Evolutionary conservation across 2,888 invertebrate species (phyloP), one percentile per base, ranked within the genome.

Genomic region (Anoncus sp.): DNA sequence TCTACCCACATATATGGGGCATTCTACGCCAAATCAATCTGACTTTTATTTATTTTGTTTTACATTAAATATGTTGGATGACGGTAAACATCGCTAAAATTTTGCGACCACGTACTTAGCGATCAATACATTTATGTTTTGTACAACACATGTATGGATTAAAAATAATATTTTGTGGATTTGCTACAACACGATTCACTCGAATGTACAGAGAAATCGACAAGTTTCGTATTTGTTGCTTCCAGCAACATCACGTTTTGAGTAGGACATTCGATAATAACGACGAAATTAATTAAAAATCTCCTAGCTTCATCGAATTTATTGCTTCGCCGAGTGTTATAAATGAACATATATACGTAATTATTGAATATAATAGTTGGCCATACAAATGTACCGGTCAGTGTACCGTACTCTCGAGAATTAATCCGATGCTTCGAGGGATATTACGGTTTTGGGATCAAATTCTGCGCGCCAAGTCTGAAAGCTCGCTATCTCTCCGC

Each of bases 391-490:
- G 9, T 22, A 40, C 22, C 9, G 40, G n/a, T 40, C 38, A n/a
- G n/a, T n/a, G n/a, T n/a, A 22, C n/a, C 22, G 38, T 59, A 45
- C 45, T 10, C 5, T n/a, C 45, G 18, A 16, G 3, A 3, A 45
- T 45, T 45, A 38, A n/a, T n/a, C n/a, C 12, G 12, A 43, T 1
- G 9, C 22, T 60, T 16, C 10, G 10, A 51, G 49, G 65, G 49
- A 59, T 60, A 59, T 35, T 27, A 24, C 35, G 80, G 82, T 83
- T 84, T 85, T 84, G 81, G 84, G 79, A 82, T 85, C 84, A 76
- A 82, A 82, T 85, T 66, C 6, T 18, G 14, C 4, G 10, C 22
- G 18, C n/a, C n/a, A 16, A n/a, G 40, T 65, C 43, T 35, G 31
- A 70, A 49, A 75, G 55, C 47, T 18, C 35, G 12, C 9, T 24